Conservation (phyloP, 2,113 vertebrate species). For the Lathamus discolor region DNA sequence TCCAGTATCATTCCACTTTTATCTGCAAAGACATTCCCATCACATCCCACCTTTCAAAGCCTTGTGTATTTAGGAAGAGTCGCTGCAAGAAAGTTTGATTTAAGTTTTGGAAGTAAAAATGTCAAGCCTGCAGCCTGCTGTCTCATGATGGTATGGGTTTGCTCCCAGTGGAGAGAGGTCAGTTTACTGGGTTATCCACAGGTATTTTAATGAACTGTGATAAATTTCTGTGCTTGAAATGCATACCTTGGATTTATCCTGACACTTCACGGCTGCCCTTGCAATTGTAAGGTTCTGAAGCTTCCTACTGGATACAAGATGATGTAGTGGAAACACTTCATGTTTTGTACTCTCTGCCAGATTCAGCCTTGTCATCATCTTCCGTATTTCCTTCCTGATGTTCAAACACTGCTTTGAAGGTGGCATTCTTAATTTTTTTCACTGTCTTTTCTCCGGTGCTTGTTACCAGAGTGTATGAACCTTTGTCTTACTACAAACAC, state of each 20-base stretch:
- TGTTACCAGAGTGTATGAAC: not conserved
- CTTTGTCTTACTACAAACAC: fast-evolving
- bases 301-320: not conserved
- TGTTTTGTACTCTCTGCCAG: not conserved
- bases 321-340: not conserved
- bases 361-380: not conserved
- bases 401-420: not conserved
- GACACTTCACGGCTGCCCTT: not conserved
- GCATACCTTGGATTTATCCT: not conserved
- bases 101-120: not conserved
- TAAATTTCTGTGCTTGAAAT: not conserved
- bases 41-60: fast-evolving
- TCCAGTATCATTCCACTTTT: not conserved
- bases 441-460: not conserved
- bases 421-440: no score
- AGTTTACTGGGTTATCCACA: no score
- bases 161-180: not conserved
- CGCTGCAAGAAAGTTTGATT: not conserved
- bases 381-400: not conserved
- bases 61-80: not conserved
- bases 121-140: not conserved
- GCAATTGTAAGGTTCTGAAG: not conserved
- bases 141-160: not conserved
- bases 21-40: not conserved
- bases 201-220: not conserved